These are phyloP conservation scores for Gambelia wislizenii DNA, from an alignment of 2,797 vertebrate species.

Conservation along the genomic window DNA sequence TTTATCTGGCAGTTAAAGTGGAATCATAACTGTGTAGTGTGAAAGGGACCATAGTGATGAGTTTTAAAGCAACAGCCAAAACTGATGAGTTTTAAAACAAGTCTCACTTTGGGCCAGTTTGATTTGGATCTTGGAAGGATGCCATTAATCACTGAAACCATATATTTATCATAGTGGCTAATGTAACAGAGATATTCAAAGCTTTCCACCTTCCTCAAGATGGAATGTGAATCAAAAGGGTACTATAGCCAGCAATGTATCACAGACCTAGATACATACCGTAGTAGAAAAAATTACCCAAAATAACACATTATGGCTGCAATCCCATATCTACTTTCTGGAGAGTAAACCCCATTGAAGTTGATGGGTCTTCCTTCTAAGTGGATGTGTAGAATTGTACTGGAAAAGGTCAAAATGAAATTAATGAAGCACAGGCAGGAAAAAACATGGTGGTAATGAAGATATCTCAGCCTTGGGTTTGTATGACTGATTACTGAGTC, in stretches of 20 bases:
- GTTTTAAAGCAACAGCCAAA: neutral
- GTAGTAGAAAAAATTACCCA: no score
- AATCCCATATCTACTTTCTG: neutral
- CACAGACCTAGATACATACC: neutral
- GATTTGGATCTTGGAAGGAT: neutral
- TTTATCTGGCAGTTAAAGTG: no score
- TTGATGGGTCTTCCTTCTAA: neutral
- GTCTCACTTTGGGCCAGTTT: neutral
- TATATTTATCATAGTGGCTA: neutral
- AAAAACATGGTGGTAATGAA: no score
- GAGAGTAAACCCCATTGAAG: neutral
- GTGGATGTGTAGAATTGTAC: neutral
- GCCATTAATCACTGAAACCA: neutral
- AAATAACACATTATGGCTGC: neutral
- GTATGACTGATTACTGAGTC: no score
- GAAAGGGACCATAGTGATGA: no score
- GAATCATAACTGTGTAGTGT: no score
- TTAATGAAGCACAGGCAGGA: no score
- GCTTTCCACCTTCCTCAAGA: neutral
- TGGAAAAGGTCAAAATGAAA: neutral
- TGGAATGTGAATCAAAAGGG: neutral
- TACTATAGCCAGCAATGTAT: neutral
- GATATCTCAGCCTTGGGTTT: no score
- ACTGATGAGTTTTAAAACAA: neutral
- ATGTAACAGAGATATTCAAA: neutral